A percentile compares a stretch with the other conserved stretches of the same genome.
These are phyloP conservation scores for Drosophila burlai DNA, from an alignment of 1,140 invertebrate genomes.

Conservation along the genomic window DNA sequence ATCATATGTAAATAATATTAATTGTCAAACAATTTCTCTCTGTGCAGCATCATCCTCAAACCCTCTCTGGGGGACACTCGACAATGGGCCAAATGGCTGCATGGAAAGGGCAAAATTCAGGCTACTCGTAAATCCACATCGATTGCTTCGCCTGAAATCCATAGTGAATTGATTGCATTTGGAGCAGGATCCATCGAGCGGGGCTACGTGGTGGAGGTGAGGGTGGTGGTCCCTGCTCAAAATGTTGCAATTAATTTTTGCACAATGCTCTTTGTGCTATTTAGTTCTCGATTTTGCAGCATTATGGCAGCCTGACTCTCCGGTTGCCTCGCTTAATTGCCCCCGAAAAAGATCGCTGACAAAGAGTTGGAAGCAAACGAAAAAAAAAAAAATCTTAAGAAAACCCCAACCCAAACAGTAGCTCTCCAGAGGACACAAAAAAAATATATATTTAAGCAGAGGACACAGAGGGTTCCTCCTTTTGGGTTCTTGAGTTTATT, in stretches of 20 bases:
- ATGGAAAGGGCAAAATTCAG: constrained; percentile 62
- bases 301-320: constrained; percentile 64
- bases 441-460: constrained; percentile 4
- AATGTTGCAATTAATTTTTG: constrained; percentile 84
- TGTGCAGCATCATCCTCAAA: constrained; percentile 25
- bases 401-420: constrained; percentile 36
- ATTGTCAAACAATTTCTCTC: background rate
- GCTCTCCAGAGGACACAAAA: constrained; percentile 10
- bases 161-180: constrained; percentile 79
- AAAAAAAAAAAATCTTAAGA: constrained; percentile 3
- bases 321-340: constrained; percentile 63
- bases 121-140: constrained; percentile 69
- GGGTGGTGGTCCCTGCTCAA: constrained; percentile 62
- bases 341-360: constrained; percentile 37
- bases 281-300: constrained; percentile 64
- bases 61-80: constrained; percentile 58
- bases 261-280: constrained; percentile 80
- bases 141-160: constrained; percentile 74
- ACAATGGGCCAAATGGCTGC: constrained; percentile 79
- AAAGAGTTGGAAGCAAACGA: constrained; percentile 12
- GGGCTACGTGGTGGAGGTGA: background rate
- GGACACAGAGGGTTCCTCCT: constrained; percentile 17
- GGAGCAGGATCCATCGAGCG: constrained; percentile 3
- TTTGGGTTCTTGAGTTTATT: constrained; percentile 29
- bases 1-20: background rate